phyloP scores from a whole-genome alignment of 2,888 invertebrate species.

The Microctonus aethiopoides region DNA sequence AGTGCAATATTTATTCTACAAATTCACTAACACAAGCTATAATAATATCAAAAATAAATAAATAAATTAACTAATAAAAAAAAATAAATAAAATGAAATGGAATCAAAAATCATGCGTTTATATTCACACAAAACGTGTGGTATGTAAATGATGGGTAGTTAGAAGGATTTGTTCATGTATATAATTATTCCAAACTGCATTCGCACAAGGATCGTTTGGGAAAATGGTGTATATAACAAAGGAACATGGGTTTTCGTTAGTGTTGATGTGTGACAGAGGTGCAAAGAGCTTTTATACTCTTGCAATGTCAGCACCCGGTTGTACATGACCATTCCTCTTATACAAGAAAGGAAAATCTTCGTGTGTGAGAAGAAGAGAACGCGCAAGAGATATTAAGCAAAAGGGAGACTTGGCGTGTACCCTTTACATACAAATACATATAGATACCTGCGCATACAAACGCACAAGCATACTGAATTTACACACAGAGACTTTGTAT shows the following conservation, averaged over 20 bases:
- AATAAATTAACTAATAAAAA: too few species aligned
- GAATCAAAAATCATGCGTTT: neutral
- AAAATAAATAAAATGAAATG: neutral
- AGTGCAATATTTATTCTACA: too few species aligned
- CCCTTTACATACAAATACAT: too few species aligned
- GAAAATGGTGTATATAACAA: neutral
- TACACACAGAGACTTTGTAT: neutral
- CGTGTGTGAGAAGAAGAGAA: neutral
- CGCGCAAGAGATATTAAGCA: too few species aligned
- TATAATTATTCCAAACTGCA: neutral
- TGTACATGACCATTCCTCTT: neutral
- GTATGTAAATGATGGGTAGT: neutral
- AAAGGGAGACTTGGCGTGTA: too few species aligned
- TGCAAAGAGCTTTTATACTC: slow-evolving; percentile 4
- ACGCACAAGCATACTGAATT: too few species aligned
- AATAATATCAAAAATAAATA: too few species aligned
- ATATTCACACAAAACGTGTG: neutral
- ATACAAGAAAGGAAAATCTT: neutral
- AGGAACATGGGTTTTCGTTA: neutral
- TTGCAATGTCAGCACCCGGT: neutral
- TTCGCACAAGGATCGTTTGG: neutral
- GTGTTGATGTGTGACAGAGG: neutral
- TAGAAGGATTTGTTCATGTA: neutral
- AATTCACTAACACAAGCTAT: too few species aligned
- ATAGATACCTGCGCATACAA: too few species aligned